These are phyloP conservation scores for Apogon talboti DNA, from an alignment of 2,797 vertebrate species.

Conservation along the genomic window DNA sequence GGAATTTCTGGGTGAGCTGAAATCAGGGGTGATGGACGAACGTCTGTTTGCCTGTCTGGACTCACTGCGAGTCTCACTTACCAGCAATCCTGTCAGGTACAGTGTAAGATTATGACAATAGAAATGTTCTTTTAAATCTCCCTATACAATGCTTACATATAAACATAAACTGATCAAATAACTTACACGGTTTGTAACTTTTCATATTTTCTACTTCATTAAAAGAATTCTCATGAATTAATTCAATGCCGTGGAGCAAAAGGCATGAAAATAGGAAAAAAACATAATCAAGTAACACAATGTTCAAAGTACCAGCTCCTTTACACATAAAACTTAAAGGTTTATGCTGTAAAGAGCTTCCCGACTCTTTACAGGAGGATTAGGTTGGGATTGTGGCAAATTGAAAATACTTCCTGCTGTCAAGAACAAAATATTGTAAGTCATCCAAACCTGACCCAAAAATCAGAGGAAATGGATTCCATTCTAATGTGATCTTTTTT, in stretches of 20 bases:
- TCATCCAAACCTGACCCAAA: neutral
- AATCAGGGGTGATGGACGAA: constrained; percentile 90
- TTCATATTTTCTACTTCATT: neutral
- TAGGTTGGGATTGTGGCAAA: constrained; percentile 6
- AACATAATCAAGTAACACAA: neutral
- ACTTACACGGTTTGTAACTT: neutral
- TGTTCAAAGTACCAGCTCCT: neutral
- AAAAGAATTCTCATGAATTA: neutral
- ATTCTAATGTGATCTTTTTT: too few relatives aligned
- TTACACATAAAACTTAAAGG: neutral
- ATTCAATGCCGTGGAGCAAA: neutral
- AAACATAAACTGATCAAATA: too few relatives aligned
- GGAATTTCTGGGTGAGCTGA: constrained; percentile 95
- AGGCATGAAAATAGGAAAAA: neutral
- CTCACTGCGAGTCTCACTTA: constrained; percentile 94
- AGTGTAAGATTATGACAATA: constrained; percentile 13
- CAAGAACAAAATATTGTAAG: neutral
- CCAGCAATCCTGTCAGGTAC: constrained; percentile 99
- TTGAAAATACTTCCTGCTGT: neutral
- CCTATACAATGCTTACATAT: too few relatives aligned
- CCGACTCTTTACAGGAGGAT: too few relatives aligned
- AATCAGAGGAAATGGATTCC: too few relatives aligned
- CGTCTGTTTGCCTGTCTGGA: constrained; percentile 92
- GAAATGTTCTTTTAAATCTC: neutral
- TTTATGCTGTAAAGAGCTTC: constrained; percentile 4